Percentiles rank a stretch among this genome's conserved stretches.
These are phyloP conservation scores for Lordiphosa clarofinis DNA, from an alignment of 1,140 invertebrate species.

Conservation along the genomic window DNA sequence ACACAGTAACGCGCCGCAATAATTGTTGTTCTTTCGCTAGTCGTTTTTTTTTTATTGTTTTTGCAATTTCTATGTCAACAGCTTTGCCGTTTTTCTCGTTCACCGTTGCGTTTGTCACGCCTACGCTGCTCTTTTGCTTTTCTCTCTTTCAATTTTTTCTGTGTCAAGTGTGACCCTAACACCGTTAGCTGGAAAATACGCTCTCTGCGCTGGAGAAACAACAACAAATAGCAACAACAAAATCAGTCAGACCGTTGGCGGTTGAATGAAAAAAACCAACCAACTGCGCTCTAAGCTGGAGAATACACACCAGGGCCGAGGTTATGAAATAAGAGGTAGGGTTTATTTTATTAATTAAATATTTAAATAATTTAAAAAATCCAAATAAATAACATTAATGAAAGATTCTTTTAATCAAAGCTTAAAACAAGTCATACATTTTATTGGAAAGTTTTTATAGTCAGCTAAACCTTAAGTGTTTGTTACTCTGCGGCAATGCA, in stretches of 20 bases:
- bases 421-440: too few species aligned
- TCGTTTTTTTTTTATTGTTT: slow-evolving; percentile 31
- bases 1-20: not conserved
- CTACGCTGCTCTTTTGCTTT: slow-evolving; percentile 55
- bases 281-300: too few species aligned
- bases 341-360: too few species aligned
- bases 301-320: slow-evolving; percentile 1
- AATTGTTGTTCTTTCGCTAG: not conserved
- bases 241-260: slow-evolving; percentile 14
- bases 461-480: not conserved
- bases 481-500: not conserved
- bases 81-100: slow-evolving; percentile 35
- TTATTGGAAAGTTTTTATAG: too few species aligned
- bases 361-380: too few species aligned
- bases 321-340: too few species aligned
- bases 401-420: too few species aligned
- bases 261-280: not conserved
- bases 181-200: slow-evolving; percentile 24
- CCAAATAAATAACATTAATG: too few species aligned
- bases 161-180: slow-evolving; percentile 53
- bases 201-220: slow-evolving; percentile 8
- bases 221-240: slow-evolving; percentile 19
- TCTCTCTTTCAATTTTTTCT: slow-evolving; percentile 57
- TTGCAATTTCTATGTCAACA: slow-evolving; percentile 21
- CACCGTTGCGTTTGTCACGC: slow-evolving; percentile 55